Evolutionary conservation across 1,140 invertebrate species (phyloP).

Genomic region (Drosophila bocqueti): DNA sequence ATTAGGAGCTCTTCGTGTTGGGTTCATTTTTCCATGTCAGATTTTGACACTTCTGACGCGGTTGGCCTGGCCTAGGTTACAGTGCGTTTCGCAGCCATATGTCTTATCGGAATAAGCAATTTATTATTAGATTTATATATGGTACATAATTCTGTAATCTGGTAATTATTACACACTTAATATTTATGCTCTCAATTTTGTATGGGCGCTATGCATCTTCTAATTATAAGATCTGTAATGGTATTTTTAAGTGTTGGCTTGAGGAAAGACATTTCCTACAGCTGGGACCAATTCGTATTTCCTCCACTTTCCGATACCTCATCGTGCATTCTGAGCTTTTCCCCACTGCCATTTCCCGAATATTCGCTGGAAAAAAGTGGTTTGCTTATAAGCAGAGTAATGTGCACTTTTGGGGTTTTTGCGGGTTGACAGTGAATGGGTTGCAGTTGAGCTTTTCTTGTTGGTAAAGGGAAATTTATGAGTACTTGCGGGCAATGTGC

Average conservation of each 20-base stretch:
- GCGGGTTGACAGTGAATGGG: conserved; percentile 29
- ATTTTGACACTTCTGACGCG: conserved; percentile 55
- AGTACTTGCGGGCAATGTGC: conserved; percentile 39
- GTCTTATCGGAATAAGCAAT: neutral
- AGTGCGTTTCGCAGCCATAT: conserved; percentile 22
- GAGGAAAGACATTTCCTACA: neutral
- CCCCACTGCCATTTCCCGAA: neutral
- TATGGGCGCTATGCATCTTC: too few relatives aligned
- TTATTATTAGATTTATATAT: neutral
- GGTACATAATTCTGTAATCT: neutral
- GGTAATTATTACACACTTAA: neutral
- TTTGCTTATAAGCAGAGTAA: conserved; percentile 55
- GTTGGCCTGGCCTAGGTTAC: conserved; percentile 22
- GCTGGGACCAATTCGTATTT: conserved; percentile 18
- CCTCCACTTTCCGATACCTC: conserved; percentile 22
- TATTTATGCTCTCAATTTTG: too few relatives aligned
- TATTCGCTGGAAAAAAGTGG: conserved; percentile 44
- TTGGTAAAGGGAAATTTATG: conserved; percentile 70
- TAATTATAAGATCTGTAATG: neutral
- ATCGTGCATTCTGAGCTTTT: conserved; percentile 8
- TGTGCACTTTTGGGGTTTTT: conserved; percentile 41
- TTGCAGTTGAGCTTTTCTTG: conserved; percentile 35
- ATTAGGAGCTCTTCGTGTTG: conserved; percentile 56
- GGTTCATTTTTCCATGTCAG: conserved; percentile 74
- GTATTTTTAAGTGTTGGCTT: neutral